A percentile compares a stretch with the other conserved stretches of the same genome.
phyloP scores from a whole-genome alignment of 2,888 invertebrate genomes.

The Trichopria drosophilae region DNA sequence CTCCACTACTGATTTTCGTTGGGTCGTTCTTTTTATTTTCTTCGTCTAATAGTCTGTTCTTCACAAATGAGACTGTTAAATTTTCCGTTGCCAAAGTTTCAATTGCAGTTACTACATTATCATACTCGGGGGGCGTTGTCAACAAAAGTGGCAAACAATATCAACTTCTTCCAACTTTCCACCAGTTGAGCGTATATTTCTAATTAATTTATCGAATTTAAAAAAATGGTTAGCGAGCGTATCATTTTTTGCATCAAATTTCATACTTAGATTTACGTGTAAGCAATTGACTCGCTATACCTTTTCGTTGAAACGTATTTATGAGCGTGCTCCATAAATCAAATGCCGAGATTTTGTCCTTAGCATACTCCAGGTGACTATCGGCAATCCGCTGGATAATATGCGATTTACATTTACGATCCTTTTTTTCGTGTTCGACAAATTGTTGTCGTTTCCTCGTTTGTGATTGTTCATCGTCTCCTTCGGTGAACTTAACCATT shows the following conservation, averaged over 20 bases:
- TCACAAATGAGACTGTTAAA: conserved; percentile 34
- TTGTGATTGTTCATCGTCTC: conserved; percentile 3
- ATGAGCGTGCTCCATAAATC: conserved; percentile 35
- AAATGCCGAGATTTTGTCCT: conserved; percentile 37
- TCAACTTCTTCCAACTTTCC: conserved; percentile 33
- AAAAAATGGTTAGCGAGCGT: conserved; percentile 31
- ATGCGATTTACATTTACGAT: conserved; percentile 38
- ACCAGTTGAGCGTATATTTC: conserved; percentile 34
- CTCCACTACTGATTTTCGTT: conserved; percentile 26
- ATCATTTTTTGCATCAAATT: conserved; percentile 19
- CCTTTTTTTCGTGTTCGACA: conserved; percentile 2
- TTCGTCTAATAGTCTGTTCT: conserved; percentile 36
- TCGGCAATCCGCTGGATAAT: conserved; percentile 34
- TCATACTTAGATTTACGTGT: conserved; percentile 36
- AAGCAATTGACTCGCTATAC: conserved; percentile 40
- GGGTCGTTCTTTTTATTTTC: too few relatives aligned
- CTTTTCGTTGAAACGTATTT: conserved; percentile 33
- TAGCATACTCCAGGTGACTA: conserved; percentile 41
- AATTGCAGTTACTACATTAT: conserved; percentile 37
- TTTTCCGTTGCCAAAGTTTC: conserved; percentile 27
- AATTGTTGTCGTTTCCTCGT: neutral
- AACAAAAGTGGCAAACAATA: conserved; percentile 29
- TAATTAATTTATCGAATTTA: conserved; percentile 35
- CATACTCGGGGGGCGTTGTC: conserved; percentile 34
- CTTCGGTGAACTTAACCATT: conserved; percentile 9